Percentiles rank a stretch among this genome's conserved stretches.
Conservation (phyloP, 2,113 vertebrate genomes). For the Mionectes macconnelli region DNA sequence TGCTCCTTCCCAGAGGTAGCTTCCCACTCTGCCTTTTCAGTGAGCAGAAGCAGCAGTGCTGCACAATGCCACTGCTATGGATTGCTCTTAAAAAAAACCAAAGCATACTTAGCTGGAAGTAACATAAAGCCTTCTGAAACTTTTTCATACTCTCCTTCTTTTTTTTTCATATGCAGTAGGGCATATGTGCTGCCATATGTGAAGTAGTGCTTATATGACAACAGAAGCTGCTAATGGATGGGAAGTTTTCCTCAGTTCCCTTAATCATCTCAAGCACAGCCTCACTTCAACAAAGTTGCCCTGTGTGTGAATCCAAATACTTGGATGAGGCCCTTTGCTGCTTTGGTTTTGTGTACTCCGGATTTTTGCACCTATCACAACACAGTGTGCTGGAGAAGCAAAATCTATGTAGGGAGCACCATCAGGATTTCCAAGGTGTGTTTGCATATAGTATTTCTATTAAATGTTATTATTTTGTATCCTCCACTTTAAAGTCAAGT, state of each 20-base stretch:
- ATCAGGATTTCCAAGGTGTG: neutral
- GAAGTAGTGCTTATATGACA: neutral
- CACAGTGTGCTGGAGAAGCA: neutral
- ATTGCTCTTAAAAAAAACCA: neutral
- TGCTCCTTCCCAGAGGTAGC: neutral
- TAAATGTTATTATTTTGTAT: neutral
- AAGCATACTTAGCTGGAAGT: neutral
- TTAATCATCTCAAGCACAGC: neutral
- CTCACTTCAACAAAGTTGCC: neutral
- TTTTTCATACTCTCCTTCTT: neutral
- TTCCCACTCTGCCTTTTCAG: neutral
- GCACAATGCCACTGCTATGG: neutral
- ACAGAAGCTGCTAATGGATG: neutral
- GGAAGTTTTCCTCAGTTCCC: neutral
- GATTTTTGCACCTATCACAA: neutral
- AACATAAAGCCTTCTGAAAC: neutral
- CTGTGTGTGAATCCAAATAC: neutral
- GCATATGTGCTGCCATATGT: neutral
- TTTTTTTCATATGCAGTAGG: neutral
- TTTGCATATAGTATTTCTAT: neutral
- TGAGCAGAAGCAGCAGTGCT: neutral
- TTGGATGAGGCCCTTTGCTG: neutral
- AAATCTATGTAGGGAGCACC: neutral
- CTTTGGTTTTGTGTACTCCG: neutral
- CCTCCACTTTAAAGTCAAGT: neutral